Base-by-base conservation (phyloP, 2,888 invertebrate genomes). In the Diarsia rubi region DNA sequence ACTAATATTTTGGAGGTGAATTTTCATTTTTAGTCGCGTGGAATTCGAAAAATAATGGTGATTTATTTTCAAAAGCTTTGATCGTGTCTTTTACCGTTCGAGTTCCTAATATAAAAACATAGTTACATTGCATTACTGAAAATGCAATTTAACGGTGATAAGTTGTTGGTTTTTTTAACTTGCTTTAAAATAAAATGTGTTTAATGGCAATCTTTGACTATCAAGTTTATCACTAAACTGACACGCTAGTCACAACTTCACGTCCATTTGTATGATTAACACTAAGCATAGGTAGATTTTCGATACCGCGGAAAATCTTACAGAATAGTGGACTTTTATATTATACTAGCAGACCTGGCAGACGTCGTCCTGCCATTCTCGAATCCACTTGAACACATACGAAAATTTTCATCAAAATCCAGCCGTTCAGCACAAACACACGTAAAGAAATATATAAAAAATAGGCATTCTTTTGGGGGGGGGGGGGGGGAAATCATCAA, bases 1-100 rank as follows among this genome's bases (percentile, higher is more conserved):
- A 44, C 66, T 60, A 73, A 73, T 83, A 66, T 60, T 83, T 54
- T 24, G 62, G 24, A 27, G 44, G 24, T 14, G 63, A 59, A 63
- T 59, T 70, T 73, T 78, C 49, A 21, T 54, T 70, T 62, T 24
- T 24, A 21, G 24, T 73, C 65, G 54, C 57, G 19, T 72, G 47
- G 27, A 31, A 60, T 12, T 68, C 16, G 21, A 65, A 76, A 79
- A 77, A 71, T 77, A 62, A 45, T 14, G 44, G 45, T 45, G 44
- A 44, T 63, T 54, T 63, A 45, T 60, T 60, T 42, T 65, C 9
- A 45, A 79, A 45, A 31, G 44, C n/a, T 47, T 63, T 3, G 16
- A 59, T 54, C n/a, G 42, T 45, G 14, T 11, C 27, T 66, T 47
- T 77, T 66, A 1, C 45, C 19, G 19, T 47, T 52, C 49, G 3